phyloP scores from a whole-genome alignment of 2,113 vertebrate genomes.

The Ceyx margarethae region DNA sequence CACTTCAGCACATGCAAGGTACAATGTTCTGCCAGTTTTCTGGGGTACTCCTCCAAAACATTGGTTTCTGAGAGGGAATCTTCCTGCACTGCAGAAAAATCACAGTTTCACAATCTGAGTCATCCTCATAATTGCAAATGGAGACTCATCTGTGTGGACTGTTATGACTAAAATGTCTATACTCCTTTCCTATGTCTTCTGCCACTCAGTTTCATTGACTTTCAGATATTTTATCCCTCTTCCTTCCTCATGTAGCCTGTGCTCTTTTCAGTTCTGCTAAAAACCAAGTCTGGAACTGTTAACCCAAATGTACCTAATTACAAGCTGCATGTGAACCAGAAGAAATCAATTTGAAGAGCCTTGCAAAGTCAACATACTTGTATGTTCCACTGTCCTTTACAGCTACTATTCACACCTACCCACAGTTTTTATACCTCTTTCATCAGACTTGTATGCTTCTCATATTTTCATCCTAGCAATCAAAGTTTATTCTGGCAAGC shows the following conservation, averaged over 20 bases:
- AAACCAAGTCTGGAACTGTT: not conserved
- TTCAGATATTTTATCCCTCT: not conserved
- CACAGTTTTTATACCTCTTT: not conserved
- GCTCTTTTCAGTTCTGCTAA: not conserved
- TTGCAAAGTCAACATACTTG: not conserved
- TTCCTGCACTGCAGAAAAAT: not conserved
- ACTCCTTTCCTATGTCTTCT: not conserved
- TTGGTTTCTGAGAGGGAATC: not conserved
- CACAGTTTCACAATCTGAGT: not conserved
- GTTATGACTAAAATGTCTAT: not conserved
- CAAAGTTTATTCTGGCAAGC: not conserved
- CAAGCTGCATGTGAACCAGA: not conserved
- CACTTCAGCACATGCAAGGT: fast-evolving
- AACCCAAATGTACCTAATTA: not conserved
- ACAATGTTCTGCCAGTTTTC: not conserved
- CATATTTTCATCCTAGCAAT: not conserved
- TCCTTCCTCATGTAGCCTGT: not conserved
- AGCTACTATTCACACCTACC: not conserved
- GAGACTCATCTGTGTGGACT: not conserved
- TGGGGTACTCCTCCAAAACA: not conserved
- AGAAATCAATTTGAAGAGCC: not conserved
- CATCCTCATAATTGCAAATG: not conserved
- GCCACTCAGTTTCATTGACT: not conserved
- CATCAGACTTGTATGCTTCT: not conserved
- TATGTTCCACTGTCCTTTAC: not conserved